These are phyloP conservation scores for Tethea ocularis DNA, from an alignment of 2,888 invertebrate species.

Conservation along the genomic window DNA sequence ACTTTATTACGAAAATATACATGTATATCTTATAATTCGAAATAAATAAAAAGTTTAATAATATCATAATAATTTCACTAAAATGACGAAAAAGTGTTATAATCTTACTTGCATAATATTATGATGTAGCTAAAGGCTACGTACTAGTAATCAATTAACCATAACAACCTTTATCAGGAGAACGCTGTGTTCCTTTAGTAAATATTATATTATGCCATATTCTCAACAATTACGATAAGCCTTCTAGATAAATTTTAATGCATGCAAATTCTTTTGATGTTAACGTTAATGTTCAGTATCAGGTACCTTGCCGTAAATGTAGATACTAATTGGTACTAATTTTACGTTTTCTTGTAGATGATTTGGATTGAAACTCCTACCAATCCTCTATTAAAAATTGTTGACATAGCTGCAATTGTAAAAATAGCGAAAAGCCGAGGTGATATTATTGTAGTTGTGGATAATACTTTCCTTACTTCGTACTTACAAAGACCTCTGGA, in stretches of 20 bases:
- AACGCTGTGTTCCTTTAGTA: constrained; percentile 19
- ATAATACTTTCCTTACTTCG: constrained; percentile 96
- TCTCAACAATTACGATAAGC: constrained; percentile 27
- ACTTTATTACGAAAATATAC: no score
- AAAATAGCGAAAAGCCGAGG: constrained; percentile 82
- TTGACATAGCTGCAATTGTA: constrained; percentile 90
- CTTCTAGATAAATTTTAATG: constrained; percentile 25
- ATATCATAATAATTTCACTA: not conserved
- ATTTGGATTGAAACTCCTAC: constrained; percentile 98
- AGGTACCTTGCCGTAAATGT: not conserved
- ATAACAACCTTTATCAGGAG: constrained; percentile 41
- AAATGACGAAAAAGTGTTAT: not conserved
- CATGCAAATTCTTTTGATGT: constrained; percentile 15
- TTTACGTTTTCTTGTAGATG: constrained; percentile 79
- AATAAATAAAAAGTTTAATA: no score
- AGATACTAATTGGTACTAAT: constrained; percentile 10
- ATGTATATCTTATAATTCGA: no score
- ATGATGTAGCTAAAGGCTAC: constrained; percentile 9
- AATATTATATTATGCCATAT: constrained; percentile 22
- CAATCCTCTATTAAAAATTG: constrained; percentile 96
- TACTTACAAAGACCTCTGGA: constrained; percentile 96
- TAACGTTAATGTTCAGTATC: constrained; percentile 7
- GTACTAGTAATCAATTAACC: constrained; percentile 23
- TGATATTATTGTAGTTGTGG: constrained; percentile 89
- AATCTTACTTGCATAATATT: not conserved